Base-by-base conservation (phyloP, 2,888 invertebrate genomes). In the Xestia xanthographa region DNA sequence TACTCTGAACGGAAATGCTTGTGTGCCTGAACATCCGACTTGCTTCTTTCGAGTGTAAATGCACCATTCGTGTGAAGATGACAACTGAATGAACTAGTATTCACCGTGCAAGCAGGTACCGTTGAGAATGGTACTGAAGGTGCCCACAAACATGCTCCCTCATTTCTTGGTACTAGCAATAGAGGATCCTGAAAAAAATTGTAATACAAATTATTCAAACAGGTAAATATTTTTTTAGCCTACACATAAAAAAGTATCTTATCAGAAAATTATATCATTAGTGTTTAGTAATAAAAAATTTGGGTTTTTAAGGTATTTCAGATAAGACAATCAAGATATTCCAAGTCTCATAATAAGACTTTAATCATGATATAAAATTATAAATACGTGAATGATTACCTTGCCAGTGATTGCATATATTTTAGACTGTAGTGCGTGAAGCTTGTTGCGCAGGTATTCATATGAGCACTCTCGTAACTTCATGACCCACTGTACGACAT, bases 401-500 rank as follows among this genome's bases (percentile, higher is more conserved):
- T 97, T 97, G 73, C 98, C 98, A 78, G 98, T 98, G 86, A 97
- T 97, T 80, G 97, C 97, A 89, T 96, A 97, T 86, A 98, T 97
- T 94, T 97, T 97, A 38, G 97, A 97, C 91, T 98, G 98, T 29
- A 98, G 95, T 69, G 97, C 95, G 69, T 97, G 97, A 66, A 97
- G 95, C 84, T 97, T 97, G 68, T 97, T 97, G 79, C 98, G 94
- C 95, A 98, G 97, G 89, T 97, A 97, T 91, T 98, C 98, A 91
- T 98, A 98, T n/a, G 98, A 98, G 80, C 98, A 97, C 88, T 97
- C 96, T 87, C 97, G 97, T 71, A 98, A 92, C 65, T 97, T 97
- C 77, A 97, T 95, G 12, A 98, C 97, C 98, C 98, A 98, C 79
- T 97, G 97, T 72, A 97, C 97, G 4, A 98, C 97, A 93, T 98